Evolutionary conservation across 1,140 invertebrate genomes (phyloP).

Genomic region (Idris sp.): DNA sequence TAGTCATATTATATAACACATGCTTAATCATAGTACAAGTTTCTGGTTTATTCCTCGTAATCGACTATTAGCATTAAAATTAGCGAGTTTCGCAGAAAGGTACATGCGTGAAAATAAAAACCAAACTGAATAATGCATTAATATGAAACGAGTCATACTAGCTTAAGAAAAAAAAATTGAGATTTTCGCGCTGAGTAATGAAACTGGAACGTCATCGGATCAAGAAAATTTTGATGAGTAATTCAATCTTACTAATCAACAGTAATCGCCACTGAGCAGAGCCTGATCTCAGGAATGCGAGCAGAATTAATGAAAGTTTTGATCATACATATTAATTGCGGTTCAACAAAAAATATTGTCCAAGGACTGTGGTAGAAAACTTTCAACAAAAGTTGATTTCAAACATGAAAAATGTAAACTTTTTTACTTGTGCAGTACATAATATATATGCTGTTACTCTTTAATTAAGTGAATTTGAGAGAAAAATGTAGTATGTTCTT

Average conservation of each 20-base stretch:
- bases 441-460: too few species aligned
- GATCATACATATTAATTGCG: neutral
- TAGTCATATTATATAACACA: too few species aligned
- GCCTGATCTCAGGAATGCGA: slow-evolving; percentile 8
- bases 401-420: too few species aligned
- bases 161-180: slow-evolving; percentile 7
- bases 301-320: slow-evolving; percentile 31
- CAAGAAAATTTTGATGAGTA: slow-evolving; percentile 48
- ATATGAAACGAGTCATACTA: slow-evolving; percentile 1
- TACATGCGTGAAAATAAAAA: slow-evolving; percentile 21
- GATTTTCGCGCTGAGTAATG: slow-evolving; percentile 47
- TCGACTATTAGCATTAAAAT: slow-evolving; percentile 13
- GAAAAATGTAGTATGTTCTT: slow-evolving; percentile 14
- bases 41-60: slow-evolving; percentile 10
- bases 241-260: slow-evolving; percentile 13
- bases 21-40: neutral
- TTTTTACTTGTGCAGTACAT: too few species aligned
- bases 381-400: slow-evolving; percentile 14
- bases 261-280: slow-evolving; percentile 40
- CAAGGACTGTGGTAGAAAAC: slow-evolving; percentile 10
- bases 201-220: slow-evolving; percentile 37
- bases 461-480: slow-evolving; percentile 22
- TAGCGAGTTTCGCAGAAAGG: slow-evolving; percentile 25
- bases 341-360: too few species aligned
- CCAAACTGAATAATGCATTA: slow-evolving; percentile 14